Percentiles rank a stretch among this genome's conserved stretches.
phyloP scores from a whole-genome alignment of 30 jellyfish, hydroid and myxozoan genomes.

The Sanderia malayensis region DNA sequence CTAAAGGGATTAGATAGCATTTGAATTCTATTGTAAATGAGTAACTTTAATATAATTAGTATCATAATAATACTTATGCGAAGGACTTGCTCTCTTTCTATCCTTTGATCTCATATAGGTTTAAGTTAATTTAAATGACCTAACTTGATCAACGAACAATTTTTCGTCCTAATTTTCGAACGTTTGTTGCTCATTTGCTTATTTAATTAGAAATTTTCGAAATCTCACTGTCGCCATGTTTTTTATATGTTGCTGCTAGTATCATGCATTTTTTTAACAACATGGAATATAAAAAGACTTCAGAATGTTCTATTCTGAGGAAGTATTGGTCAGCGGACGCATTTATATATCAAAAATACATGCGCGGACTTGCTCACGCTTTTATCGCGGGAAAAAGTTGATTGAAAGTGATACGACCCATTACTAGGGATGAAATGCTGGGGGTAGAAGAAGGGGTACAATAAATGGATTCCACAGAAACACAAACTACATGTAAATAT shows the following conservation, averaged over 20 bases:
- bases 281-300: background rate
- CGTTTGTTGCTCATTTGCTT: background rate
- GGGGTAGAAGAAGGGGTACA: no score
- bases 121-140: background rate
- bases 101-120: background rate
- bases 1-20: background rate
- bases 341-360: no score
- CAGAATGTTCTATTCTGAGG: no score
- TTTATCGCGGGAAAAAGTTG: no score
- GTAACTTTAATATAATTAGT: background rate
- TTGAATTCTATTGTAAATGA: background rate
- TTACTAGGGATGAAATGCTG: no score
- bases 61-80: background rate
- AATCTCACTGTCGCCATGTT: no score
- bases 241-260: background rate
- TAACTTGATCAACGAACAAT: background rate
- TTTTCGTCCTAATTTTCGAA: background rate
- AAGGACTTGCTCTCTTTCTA: background rate
- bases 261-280: background rate
- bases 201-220: no score
- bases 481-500: no score
- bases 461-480: no score
- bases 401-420: no score
- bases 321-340: no score
- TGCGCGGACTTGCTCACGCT: no score